Evolutionary conservation across 2,113 vertebrate species (phyloP), one percentile per base, ranked within the genome.

Genomic region (Bos javanicus): DNA sequence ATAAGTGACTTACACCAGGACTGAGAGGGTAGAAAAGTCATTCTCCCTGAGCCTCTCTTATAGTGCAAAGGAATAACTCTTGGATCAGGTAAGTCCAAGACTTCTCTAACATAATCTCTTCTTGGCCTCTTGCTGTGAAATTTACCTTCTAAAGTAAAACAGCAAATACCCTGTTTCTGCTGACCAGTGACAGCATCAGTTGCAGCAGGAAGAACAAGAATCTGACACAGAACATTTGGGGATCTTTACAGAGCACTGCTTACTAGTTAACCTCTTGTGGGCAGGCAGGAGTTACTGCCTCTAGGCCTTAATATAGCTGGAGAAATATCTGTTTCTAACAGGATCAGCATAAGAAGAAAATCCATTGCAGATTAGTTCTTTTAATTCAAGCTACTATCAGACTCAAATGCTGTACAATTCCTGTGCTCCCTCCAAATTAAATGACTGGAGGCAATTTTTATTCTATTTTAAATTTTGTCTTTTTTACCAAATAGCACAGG

Each of bases 381-480:
- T 74, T 85, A 93, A 97, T 92, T 6, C 1, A 90, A 94, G 87
- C 71, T 95, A 33, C 83, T 57, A 76, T 87, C 90, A 50, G 30
- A 97, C 87, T 88, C 83, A 80, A 0, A 88, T 0, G 50, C 95
- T 92, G 4, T 0, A 33, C 19, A 92, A 36, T 97, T 83, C 87
- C 19, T 0, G 78, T 26, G 3, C 92, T 95, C 87, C 94, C 95
- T 97, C 14, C 19, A 94, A 50, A 2, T 92, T 95, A 95, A 96
- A 87, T 97, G 82, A 98, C 98, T 98, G 1, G 76, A 98, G 98
- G 98, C 97, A 1, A 98, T 98, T 98, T 98, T 95, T 91, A 98
- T 94, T 96, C 96, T 96, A 88, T 98, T 98, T 95, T 87, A 98
- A 97, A 97, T 97, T 97, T 96, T 98, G 86, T 97, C 78, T 94